These are phyloP conservation scores for Spea bombifrons DNA, from an alignment of 2,113 vertebrate genomes.

Conservation along the genomic window DNA sequence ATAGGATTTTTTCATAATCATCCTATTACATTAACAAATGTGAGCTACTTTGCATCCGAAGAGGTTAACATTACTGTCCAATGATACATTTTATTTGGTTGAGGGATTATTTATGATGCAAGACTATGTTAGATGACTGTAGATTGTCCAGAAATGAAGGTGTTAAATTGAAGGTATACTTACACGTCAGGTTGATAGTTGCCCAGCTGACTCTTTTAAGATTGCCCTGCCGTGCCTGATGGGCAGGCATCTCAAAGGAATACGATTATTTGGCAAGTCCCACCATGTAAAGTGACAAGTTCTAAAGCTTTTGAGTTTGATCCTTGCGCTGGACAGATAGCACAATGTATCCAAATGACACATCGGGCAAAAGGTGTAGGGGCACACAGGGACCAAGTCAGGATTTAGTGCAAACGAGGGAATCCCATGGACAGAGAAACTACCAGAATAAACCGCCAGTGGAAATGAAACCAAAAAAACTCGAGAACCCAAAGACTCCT, in stretches of 20 bases:
- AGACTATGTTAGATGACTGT: too few relatives aligned
- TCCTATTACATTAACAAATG: too few relatives aligned
- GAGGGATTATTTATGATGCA: too few relatives aligned
- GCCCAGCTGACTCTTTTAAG: constrained; percentile 64
- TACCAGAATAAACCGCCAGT: constrained; percentile 43
- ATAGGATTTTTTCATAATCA: too few relatives aligned
- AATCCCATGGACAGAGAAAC: constrained; percentile 48
- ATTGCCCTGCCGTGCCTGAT: constrained; percentile 56
- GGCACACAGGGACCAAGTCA: background rate
- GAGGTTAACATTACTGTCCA: too few relatives aligned
- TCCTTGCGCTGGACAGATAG: constrained; percentile 30
- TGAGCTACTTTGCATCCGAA: too few relatives aligned
- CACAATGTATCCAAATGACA: constrained; percentile 27
- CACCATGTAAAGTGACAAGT: background rate
- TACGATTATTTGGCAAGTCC: constrained; percentile 16
- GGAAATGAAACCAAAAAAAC: constrained; percentile 50
- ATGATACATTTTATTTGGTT: too few relatives aligned
- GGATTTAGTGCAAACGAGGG: constrained; percentile 42
- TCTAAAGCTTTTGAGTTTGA: constrained; percentile 12
- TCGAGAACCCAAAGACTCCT: constrained; percentile 55
- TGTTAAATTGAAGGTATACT: constrained; percentile 51
- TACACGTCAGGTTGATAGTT: constrained; percentile 66
- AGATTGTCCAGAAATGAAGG: background rate
- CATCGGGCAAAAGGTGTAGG: constrained; percentile 22
- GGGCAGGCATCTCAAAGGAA: constrained; percentile 55